These are phyloP conservation scores for Operophtera brumata DNA, from an alignment of 2,888 invertebrate genomes.

Conservation along the genomic window DNA sequence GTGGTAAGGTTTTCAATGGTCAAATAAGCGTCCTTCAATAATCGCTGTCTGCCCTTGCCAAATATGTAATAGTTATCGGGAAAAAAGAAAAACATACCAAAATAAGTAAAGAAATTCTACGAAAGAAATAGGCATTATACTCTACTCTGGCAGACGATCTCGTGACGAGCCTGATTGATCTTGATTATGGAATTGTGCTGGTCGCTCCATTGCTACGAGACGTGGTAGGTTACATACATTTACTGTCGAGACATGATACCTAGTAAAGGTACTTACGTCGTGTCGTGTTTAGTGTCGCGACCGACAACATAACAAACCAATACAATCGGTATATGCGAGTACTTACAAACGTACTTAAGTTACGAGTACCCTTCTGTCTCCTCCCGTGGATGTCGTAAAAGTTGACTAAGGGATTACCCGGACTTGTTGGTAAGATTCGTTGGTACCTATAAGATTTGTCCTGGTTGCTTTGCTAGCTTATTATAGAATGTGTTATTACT, in stretches of 20 bases:
- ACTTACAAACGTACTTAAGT: no score
- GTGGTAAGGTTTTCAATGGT: no score
- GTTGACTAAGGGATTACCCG: no score
- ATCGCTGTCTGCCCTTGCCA: background rate
- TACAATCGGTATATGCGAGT: no score
- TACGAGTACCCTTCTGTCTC: no score
- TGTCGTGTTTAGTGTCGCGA: no score
- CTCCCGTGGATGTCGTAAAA: no score
- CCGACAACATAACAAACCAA: no score
- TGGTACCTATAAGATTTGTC: no score
- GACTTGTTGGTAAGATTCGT: no score
- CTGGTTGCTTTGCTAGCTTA: no score
- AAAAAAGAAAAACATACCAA: background rate
- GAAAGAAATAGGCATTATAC: conserved; percentile 7
- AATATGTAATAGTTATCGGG: background rate
- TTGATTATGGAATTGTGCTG: conserved; percentile 49
- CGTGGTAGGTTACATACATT: background rate
- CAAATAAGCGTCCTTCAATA: background rate
- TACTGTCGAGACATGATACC: background rate
- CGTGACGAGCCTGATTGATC: conserved; percentile 45
- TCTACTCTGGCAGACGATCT: conserved; percentile 22
- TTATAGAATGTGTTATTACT: no score
- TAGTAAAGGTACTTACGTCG: background rate
- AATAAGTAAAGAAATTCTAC: background rate
- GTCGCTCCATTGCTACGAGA: conserved; percentile 18